These are phyloP conservation scores for Calycopis cecrops DNA, from an alignment of 1,140 invertebrate genomes.

Conservation along the genomic window DNA sequence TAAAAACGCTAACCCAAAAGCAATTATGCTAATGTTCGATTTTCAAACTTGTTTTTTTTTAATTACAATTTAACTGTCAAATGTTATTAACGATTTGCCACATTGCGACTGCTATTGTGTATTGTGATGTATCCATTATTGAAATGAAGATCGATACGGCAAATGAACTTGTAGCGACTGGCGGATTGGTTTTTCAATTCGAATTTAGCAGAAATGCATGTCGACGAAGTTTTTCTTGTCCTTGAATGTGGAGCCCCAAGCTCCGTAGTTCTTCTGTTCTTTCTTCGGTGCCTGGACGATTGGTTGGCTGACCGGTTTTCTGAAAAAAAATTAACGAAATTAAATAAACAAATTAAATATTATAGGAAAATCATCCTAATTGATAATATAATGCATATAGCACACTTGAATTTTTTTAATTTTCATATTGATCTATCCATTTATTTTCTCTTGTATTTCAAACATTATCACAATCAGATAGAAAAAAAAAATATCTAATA, in stretches of 20 bases:
- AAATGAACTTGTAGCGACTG: neutral
- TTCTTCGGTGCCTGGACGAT: conserved; percentile 40
- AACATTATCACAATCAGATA: neutral
- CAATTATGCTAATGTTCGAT: neutral
- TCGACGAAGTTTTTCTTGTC: conserved; percentile 82
- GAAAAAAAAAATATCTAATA: too few species aligned
- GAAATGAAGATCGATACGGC: conserved; percentile 1
- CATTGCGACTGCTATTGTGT: neutral
- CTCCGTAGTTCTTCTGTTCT: conserved; percentile 75
- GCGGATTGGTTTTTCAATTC: conserved; percentile 30
- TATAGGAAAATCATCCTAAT: too few species aligned
- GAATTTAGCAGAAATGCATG: conserved; percentile 80
- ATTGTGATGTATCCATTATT: neutral
- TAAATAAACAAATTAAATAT: neutral
- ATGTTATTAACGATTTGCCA: too few species aligned
- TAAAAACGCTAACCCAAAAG: neutral
- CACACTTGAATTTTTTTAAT: too few species aligned
- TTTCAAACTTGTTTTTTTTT: conserved; percentile 1
- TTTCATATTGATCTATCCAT: neutral
- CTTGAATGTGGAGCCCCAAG: conserved; percentile 83
- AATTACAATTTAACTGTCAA: neutral
- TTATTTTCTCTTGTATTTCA: neutral
- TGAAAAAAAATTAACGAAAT: conserved; percentile 31
- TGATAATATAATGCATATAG: too few species aligned
- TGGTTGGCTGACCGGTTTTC: conserved; percentile 40